These are phyloP conservation scores for Epinephelus moara DNA, from an alignment of 2,113 vertebrate genomes.

Conservation along the genomic window DNA sequence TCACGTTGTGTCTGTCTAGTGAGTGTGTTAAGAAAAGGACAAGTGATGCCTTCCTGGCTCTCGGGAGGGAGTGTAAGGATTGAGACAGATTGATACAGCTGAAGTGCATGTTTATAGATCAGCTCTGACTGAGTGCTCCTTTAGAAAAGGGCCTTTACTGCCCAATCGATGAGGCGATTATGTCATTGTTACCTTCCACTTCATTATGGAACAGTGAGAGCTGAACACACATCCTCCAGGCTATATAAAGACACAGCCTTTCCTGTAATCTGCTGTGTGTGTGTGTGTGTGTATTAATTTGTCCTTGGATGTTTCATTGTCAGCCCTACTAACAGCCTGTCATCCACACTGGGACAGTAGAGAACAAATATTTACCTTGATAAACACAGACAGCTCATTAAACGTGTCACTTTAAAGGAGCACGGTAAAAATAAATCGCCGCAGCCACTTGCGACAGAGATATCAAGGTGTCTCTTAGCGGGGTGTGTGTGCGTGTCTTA, in stretches of 20 bases:
- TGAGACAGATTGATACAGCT: slow-evolving; percentile 35
- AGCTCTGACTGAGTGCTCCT: slow-evolving; percentile 50
- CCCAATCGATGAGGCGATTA: slow-evolving; percentile 60
- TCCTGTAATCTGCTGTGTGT: not conserved
- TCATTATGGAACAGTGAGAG: slow-evolving; percentile 39
- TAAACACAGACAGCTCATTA: slow-evolving; percentile 66
- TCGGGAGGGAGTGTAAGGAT: slow-evolving; percentile 31
- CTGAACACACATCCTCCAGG: slow-evolving; percentile 3
- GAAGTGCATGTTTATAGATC: slow-evolving; percentile 65
- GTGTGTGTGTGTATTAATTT: slow-evolving; percentile 40
- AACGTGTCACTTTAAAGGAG: slow-evolving; percentile 48
- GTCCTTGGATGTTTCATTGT: slow-evolving; percentile 41
- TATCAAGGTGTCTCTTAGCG: not conserved
- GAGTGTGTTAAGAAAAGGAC: slow-evolving; percentile 19
- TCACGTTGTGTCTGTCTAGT: slow-evolving; percentile 19
- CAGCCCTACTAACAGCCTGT: slow-evolving; percentile 40
- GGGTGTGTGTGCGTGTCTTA: slow-evolving; percentile 67
- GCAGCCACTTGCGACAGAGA: slow-evolving; percentile 11
- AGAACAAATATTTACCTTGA: slow-evolving; percentile 66
- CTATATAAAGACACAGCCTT: slow-evolving; percentile 17
- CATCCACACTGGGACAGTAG: slow-evolving; percentile 39
- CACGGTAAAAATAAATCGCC: slow-evolving; percentile 22
- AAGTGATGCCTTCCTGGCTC: slow-evolving; percentile 37
- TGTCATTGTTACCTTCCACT: slow-evolving; percentile 61
- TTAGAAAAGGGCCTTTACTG: slow-evolving; percentile 48